phyloP scores from a whole-genome alignment of 2,888 invertebrate genomes.

The Himalopsyche kuldschensis region DNA sequence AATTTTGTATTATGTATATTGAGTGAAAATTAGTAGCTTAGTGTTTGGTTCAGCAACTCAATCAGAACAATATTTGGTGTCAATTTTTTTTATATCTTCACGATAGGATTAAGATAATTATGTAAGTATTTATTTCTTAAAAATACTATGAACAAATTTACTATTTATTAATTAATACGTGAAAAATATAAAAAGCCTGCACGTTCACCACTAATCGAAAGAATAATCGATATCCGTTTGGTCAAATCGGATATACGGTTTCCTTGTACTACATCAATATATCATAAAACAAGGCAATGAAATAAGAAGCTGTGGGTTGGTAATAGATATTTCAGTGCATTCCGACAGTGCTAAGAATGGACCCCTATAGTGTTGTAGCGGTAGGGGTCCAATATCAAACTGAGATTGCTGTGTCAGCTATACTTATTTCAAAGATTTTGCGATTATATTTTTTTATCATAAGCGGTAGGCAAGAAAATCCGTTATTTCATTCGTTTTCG shows the following conservation, averaged over 20 bases:
- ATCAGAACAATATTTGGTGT: no score
- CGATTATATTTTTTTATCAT: not conserved
- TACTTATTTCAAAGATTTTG: not conserved
- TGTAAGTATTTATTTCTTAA: no score
- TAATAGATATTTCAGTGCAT: not conserved
- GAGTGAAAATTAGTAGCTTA: no score
- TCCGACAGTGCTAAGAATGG: conserved; percentile 33
- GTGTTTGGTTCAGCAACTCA: no score
- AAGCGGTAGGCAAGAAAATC: not conserved
- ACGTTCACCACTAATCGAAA: not conserved
- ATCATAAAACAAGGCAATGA: conserved; percentile 4
- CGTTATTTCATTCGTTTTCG: not conserved
- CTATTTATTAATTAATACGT: no score
- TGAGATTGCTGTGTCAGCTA: conserved; percentile 22
- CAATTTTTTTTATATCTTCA: no score
- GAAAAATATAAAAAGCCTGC: no score
- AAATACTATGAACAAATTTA: no score
- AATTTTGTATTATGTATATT: no score
- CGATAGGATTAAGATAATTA: no score
- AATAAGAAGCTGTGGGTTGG: not conserved
- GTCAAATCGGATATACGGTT: not conserved
- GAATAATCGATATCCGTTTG: not conserved
- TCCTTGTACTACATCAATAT: conserved; percentile 19
- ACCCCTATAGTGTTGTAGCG: conserved; percentile 27
- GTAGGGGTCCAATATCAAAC: conserved; percentile 39